phyloP scores from a whole-genome alignment of 2,797 vertebrate species.

The Otolemur crassicaudatus region DNA sequence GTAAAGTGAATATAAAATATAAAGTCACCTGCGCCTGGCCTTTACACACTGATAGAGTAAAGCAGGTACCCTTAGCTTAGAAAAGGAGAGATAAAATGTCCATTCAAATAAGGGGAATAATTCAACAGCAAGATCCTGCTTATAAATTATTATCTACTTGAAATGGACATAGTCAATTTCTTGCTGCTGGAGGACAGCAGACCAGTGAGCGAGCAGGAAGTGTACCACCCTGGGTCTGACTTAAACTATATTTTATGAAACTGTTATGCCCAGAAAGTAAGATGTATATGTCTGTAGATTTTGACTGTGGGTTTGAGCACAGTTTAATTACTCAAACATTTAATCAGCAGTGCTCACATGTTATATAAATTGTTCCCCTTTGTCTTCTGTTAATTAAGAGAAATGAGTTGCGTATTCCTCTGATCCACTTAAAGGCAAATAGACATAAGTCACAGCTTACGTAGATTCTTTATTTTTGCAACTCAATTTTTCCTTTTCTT shows the following conservation, averaged over 20 bases:
- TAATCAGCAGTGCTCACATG: constrained; percentile 1
- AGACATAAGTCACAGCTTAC: not conserved
- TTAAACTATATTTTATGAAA: not conserved
- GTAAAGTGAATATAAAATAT: not conserved
- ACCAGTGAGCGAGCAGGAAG: not conserved
- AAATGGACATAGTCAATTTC: not conserved
- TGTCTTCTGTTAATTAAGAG: not conserved
- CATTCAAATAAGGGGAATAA: not conserved
- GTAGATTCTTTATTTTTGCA: not conserved
- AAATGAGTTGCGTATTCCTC: constrained; percentile 24
- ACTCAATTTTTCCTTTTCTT: not conserved
- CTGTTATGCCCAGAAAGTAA: not conserved
- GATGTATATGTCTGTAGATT: not conserved
- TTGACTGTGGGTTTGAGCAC: not conserved
- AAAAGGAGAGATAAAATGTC: not conserved
- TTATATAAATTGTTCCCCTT: not conserved
- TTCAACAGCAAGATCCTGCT: not conserved
- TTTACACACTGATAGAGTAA: not conserved
- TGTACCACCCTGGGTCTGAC: not conserved
- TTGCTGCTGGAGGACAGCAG: not conserved
- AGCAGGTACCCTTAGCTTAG: not conserved
- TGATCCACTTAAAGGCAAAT: not conserved
- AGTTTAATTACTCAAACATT: constrained; percentile 53
- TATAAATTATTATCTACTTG: not conserved
- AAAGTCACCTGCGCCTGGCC: not conserved